Evolutionary conservation across 2,888 invertebrate species (phyloP), one percentile per base, ranked within the genome.

Genomic region (Drosophila colorata): DNA sequence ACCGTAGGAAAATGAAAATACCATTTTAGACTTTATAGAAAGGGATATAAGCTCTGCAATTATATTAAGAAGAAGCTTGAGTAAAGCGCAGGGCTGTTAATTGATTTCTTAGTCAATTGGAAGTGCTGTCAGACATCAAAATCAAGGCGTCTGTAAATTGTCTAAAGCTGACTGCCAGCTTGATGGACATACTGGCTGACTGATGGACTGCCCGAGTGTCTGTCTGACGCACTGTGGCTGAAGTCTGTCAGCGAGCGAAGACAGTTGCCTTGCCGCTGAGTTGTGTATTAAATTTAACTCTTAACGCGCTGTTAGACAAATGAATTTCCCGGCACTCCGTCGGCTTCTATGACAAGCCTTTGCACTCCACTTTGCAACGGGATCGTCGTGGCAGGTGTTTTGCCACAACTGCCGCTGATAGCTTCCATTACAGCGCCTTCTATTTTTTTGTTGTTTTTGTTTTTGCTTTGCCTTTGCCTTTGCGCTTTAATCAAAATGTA

Each of bases 401-500:
- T 3, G 47, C 33, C 51, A 8, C 46, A 47, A 41, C 66, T 76
- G 78, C 60, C 49, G 49, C 64, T 72, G 74, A 79, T 74, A 49
- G 82, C 51, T 75, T 64, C 60, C 69, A 74, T 81, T 75, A 78
- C 6, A 23, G 41, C 35, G 9, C 28, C 28, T 38, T 33, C 23
- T 23, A n/a, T 14, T 35, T 49, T 6, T 20, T 4, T 52, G 25
- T 40, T 48, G 55, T 52, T 57, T 67, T 69, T 73, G 63, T 38
- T 28, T 35, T 35, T n/a, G n/a, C n/a, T n/a, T 60, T 52, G 55
- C 37, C 20, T 48, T 59, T 52, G 48, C 55, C 55, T 69, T 69
- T 73, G 66, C 73, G 72, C 68, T 83, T 86, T 85, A 85, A 85
- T 87, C 81, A 80, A 86, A 86, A 86, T 86, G 86, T 83, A 86